Evolutionary conservation across 2,113 vertebrate genomes (phyloP).

Genomic region (Aix galericulata): DNA sequence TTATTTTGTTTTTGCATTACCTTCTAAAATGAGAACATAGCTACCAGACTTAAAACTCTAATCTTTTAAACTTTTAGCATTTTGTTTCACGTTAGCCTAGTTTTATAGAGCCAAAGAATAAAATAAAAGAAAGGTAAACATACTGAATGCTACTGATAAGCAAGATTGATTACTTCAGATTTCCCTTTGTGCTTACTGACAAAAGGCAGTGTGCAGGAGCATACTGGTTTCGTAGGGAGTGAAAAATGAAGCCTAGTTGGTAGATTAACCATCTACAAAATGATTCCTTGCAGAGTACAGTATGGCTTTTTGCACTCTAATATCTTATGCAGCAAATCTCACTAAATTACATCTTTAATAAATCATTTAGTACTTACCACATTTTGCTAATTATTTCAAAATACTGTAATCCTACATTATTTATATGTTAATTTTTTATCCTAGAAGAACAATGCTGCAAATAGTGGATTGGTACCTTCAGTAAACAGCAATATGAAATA

Average conservation of each 20-base stretch:
- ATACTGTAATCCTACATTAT: slow-evolving; percentile 68
- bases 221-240: slow-evolving; percentile 52
- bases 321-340: slow-evolving; percentile 54
- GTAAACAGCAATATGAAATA: slow-evolving; percentile 50
- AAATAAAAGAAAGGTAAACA: slow-evolving; percentile 67
- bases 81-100: slow-evolving; percentile 64
- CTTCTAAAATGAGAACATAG: slow-evolving; percentile 3
- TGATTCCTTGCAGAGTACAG: slow-evolving; percentile 35
- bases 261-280: slow-evolving; percentile 63
- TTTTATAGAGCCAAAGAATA: slow-evolving; percentile 60
- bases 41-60: slow-evolving; percentile 1
- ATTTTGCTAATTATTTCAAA: slow-evolving; percentile 73
- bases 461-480: slow-evolving; percentile 3
- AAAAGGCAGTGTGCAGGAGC: slow-evolving; percentile 66
- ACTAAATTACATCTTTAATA: slow-evolving; percentile 65
- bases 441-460: slow-evolving; percentile 51
- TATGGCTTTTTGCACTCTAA: slow-evolving; percentile 40
- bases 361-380: slow-evolving; percentile 61
- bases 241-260: slow-evolving; percentile 73
- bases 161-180: slow-evolving; percentile 79
- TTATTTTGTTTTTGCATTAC: neutral
- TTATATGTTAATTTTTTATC: slow-evolving; percentile 60
- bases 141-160: slow-evolving; percentile 76
- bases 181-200: slow-evolving; percentile 78
- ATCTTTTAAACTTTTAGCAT: slow-evolving; percentile 8